Percentiles rank a stretch among this genome's conserved stretches.
These are phyloP conservation scores for Antechinus flavipes DNA, from an alignment of 2,113 vertebrate genomes.

Conservation along the genomic window DNA sequence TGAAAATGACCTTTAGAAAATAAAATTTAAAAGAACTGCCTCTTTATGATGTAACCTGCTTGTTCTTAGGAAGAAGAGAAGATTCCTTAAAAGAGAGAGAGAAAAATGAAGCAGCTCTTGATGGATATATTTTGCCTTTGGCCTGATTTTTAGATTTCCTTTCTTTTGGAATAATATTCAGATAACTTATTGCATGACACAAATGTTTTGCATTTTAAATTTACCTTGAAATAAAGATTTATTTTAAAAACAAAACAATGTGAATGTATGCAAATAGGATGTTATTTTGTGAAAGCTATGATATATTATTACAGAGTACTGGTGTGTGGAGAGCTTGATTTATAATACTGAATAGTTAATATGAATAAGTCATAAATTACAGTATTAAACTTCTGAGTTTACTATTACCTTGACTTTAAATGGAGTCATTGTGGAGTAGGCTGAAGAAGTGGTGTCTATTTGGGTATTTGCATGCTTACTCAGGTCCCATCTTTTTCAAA, in stretches of 20 bases:
- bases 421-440: slow-evolving; percentile 35
- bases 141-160: slow-evolving; percentile 51
- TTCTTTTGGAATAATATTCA: slow-evolving; percentile 35
- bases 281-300: slow-evolving; percentile 63
- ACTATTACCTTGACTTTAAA: slow-evolving; percentile 52
- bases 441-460: slow-evolving; percentile 10
- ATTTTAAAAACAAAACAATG: slow-evolving; percentile 60
- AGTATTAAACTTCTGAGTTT: slow-evolving; percentile 40
- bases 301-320: slow-evolving; percentile 72
- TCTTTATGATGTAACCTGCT: neutral
- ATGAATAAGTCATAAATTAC: slow-evolving; percentile 72
- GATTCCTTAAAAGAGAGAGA: neutral
- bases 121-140: slow-evolving; percentile 1
- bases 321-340: slow-evolving; percentile 74
- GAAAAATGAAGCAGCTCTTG: neutral
- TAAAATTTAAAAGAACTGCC: neutral
- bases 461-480: neutral
- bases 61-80: neutral
- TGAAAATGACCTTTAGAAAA: neutral
- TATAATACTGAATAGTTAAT: slow-evolving; percentile 71
- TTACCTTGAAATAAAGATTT: slow-evolving; percentile 58
- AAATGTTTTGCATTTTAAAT: slow-evolving; percentile 50
- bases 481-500: neutral
- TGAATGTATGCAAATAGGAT: slow-evolving; percentile 64
- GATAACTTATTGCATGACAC: slow-evolving; percentile 25